Evolutionary conservation across 2,113 vertebrate genomes (phyloP).

Genomic region (Geococcyx californianus): DNA sequence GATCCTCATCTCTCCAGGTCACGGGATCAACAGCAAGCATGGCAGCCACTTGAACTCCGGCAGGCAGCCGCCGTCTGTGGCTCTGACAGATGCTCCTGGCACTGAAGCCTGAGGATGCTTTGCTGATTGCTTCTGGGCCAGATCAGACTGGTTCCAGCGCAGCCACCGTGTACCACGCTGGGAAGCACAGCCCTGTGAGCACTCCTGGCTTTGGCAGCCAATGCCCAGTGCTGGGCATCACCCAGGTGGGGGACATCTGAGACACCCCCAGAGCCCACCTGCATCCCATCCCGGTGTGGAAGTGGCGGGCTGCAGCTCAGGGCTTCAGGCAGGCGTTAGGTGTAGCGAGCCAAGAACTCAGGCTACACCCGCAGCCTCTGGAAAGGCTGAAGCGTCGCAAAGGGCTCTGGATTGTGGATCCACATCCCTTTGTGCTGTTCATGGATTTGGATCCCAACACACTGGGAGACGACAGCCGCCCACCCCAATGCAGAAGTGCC

Average conservation of each 20-base stretch:
- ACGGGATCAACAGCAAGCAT: constrained; percentile 7
- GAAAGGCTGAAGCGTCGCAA: not conserved
- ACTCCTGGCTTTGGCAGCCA: not conserved
- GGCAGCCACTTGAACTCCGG: constrained; percentile 47
- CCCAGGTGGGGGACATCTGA: fast-evolving
- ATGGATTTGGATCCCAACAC: fast-evolving
- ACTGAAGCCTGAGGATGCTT: not conserved
- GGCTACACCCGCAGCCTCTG: not conserved
- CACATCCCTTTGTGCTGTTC: not conserved
- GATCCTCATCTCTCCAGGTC: constrained; percentile 28
- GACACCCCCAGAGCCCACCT: not conserved
- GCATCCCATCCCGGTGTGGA: fast-evolving
- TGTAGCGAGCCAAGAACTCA: fast-evolving
- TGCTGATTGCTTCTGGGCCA: not conserved
- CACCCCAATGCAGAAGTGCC: fast-evolving
- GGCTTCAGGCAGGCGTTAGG: not conserved
- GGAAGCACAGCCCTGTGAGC: not conserved
- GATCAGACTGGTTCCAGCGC: not conserved
- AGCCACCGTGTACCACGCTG: fast-evolving
- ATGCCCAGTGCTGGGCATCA: not conserved
- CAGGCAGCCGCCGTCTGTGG: not conserved
- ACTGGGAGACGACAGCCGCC: not conserved
- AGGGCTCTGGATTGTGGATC: not conserved
- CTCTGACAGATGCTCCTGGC: constrained; percentile 40
- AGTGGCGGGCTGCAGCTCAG: not conserved